Conservation (phyloP, 2,113 vertebrate genomes). For the Athene noctua region DNA sequence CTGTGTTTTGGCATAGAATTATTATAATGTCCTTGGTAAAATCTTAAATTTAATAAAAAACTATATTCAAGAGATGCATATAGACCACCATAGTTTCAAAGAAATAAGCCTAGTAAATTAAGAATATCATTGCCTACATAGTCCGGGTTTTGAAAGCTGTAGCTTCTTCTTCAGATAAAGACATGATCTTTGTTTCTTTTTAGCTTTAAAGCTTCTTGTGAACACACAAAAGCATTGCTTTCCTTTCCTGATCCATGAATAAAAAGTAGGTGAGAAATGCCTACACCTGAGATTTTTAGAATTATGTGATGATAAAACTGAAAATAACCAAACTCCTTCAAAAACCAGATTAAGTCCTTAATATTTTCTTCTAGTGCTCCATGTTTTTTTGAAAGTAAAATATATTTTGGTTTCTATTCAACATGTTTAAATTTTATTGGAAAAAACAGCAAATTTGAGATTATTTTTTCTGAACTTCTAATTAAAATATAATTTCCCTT, state of each 20-base stretch:
- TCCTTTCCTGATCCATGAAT: background rate
- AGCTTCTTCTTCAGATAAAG: background rate
- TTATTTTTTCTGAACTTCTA: background rate
- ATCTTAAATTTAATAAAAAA: background rate
- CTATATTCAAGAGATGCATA: background rate
- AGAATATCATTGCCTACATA: background rate
- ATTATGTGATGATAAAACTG: background rate
- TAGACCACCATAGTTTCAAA: fast-evolving
- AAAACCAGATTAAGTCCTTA: background rate
- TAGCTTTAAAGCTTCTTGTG: background rate
- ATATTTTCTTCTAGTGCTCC: background rate
- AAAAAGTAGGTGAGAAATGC: background rate
- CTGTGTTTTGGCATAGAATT: background rate
- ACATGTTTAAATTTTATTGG: background rate
- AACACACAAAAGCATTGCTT: background rate
- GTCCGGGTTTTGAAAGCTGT: background rate
- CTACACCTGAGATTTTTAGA: background rate
- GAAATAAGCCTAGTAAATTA: background rate
- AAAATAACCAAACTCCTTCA: background rate
- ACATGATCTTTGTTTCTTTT: background rate
- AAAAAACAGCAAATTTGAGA: background rate
- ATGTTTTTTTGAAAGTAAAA: background rate
- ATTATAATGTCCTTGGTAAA: background rate
- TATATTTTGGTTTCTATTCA: background rate
- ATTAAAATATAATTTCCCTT: background rate